Evolutionary conservation across 2,888 invertebrate species (phyloP), one percentile per base, ranked within the genome.

Genomic region (Caenorhabditis angaria): DNA sequence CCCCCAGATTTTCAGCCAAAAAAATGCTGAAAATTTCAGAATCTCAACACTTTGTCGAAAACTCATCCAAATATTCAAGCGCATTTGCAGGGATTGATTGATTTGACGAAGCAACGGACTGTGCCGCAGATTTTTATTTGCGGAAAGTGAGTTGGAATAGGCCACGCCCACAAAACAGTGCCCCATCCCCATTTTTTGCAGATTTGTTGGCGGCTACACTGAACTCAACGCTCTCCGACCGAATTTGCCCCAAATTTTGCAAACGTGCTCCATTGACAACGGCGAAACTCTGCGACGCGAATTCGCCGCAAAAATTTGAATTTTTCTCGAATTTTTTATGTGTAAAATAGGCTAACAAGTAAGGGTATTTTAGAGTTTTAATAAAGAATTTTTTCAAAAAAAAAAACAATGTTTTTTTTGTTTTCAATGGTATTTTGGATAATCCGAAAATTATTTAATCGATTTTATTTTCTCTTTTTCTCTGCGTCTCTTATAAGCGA

Each of bases 111-210:
- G n/a, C 76, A 77, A 55, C 72, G 70, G 24, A 80, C 83, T 8
- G 86, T 86, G 6, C 86, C 86, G 12, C 86, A 86, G 65, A 83
- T 86, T 32, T 86, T 86, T 64, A 77, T 86, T 54, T 86, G 86
- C 69, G 83, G 82, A 55, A 81, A 81, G 70, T 83, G 24, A 28
- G 69, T 51, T 32, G 10, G 10, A 5, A 5, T 10, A 32, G 32
- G 32, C 10, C 32, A 32, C 32, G 32, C 32, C 32, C 32, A 5
- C 32, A 32, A 32, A 32, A 32, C 10, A 5, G 6, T 32, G 32
- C 32, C 32, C 6, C 32, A 32, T 32, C 32, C 54, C 25, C 28
- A 47, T 27, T 20, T 20, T 25, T 56, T 48, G 10, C 61, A 76
- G 76, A 55, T 80, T 80, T 41, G 69, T 80, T 20, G 79, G 79